These are phyloP conservation scores for Netelia fuscicornis DNA, from an alignment of 2,888 invertebrate genomes.

Conservation along the genomic window DNA sequence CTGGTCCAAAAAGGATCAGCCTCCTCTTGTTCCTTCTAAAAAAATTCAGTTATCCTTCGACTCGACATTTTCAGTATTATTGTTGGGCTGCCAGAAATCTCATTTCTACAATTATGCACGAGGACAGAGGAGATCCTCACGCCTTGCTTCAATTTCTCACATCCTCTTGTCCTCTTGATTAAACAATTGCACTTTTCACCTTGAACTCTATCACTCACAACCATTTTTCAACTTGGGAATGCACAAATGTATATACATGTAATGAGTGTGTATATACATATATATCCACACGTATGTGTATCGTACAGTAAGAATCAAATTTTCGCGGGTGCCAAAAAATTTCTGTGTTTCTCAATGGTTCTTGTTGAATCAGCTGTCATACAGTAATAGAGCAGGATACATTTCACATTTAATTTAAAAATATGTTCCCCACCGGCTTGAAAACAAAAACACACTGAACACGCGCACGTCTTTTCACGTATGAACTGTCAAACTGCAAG, in stretches of 20 bases:
- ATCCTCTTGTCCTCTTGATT: background rate
- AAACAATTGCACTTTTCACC: conserved; percentile 44
- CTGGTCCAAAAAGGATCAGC: background rate
- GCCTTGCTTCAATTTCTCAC: background rate
- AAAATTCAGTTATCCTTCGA: background rate
- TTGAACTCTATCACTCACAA: conserved; percentile 40
- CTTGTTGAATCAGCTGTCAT: background rate
- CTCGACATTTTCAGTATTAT: background rate
- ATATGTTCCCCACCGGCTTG: background rate
- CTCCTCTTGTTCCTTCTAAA: conserved; percentile 1
- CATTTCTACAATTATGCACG: background rate
- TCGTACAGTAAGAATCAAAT: background rate
- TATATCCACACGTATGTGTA: background rate
- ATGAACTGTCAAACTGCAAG: conserved; percentile 26
- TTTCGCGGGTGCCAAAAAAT: conserved; percentile 9
- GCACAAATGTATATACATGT: background rate
- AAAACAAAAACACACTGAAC: conserved; percentile 1
- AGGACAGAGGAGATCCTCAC: background rate
- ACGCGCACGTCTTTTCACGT: background rate
- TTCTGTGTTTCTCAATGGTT: background rate
- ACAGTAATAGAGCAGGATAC: background rate
- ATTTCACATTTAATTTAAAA: background rate
- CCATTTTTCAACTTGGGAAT: conserved; percentile 22
- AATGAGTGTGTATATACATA: background rate
- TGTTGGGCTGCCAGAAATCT: background rate